Evolutionary conservation across 2,113 vertebrate genomes (phyloP).

Genomic region (Albula goreensis): DNA sequence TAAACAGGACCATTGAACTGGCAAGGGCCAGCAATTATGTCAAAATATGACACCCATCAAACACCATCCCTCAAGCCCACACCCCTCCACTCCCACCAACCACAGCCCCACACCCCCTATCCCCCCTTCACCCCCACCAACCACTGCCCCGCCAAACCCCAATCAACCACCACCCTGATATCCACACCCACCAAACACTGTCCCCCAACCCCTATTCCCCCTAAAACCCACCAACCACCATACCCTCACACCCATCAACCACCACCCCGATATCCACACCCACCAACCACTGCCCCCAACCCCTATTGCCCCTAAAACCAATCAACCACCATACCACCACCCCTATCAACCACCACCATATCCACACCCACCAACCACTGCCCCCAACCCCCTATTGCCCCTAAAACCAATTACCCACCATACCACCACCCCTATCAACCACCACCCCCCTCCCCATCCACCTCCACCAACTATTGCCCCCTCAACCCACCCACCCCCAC

Average conservation of each 20-base stretch:
- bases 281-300: background rate
- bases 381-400: background rate
- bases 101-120: background rate
- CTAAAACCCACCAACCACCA: constrained; percentile 51
- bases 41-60: constrained; percentile 71
- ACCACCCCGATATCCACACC: background rate
- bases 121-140: background rate
- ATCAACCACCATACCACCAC: constrained; percentile 26
- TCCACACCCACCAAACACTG: background rate
- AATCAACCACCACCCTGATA: background rate
- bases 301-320: too few species aligned
- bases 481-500: background rate
- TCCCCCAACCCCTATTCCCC: background rate
- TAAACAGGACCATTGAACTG: constrained; percentile 78
- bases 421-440: background rate
- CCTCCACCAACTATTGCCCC: background rate
- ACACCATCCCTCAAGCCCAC: constrained; percentile 12
- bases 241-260: background rate
- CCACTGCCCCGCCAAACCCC: too few species aligned
- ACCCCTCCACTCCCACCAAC: background rate
- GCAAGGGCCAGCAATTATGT: constrained; percentile 82
- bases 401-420: constrained; percentile 49
- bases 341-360: background rate
- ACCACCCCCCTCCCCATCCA: background rate
- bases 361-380: background rate